These are phyloP conservation scores for Entomobrya proxima DNA, from an alignment of 2,888 invertebrate species.

Conservation along the genomic window DNA sequence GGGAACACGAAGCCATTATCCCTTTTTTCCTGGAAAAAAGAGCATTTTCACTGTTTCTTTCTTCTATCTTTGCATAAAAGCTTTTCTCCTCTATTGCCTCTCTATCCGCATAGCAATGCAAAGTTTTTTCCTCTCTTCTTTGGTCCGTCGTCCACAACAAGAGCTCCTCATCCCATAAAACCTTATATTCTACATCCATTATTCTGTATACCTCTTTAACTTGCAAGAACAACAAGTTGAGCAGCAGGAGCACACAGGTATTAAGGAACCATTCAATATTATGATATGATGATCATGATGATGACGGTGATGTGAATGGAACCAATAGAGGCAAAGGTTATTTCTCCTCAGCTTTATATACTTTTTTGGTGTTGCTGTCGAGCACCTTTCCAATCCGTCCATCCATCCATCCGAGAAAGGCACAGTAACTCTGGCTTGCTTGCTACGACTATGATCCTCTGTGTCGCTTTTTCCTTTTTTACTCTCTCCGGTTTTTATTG, in stretches of 20 bases:
- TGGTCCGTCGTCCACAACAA: too few species aligned
- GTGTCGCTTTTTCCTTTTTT: background rate
- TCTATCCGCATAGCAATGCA: background rate
- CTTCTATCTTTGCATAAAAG: slow-evolving; percentile 4
- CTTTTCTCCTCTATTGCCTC: background rate
- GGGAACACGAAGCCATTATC: background rate
- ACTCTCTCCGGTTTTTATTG: background rate
- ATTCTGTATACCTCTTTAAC: background rate
- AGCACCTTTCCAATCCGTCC: background rate
- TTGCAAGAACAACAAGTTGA: background rate
- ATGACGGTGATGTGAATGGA: slow-evolving; percentile 21
- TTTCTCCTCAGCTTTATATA: background rate
- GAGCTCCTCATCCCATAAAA: background rate
- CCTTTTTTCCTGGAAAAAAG: background rate
- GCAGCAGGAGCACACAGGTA: background rate
- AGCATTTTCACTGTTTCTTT: background rate
- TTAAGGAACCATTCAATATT: slow-evolving; percentile 6
- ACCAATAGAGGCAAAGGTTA: slow-evolving; percentile 32
- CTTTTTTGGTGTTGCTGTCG: background rate
- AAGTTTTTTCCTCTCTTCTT: too few species aligned
- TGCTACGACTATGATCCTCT: too few species aligned
- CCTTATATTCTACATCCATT: background rate
- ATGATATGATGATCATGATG: slow-evolving; percentile 11
- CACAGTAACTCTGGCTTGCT: background rate
- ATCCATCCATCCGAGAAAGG: background rate